Evolutionary conservation across 2,113 vertebrate genomes (phyloP).

Genomic region (Macroglossus sobrinus): DNA sequence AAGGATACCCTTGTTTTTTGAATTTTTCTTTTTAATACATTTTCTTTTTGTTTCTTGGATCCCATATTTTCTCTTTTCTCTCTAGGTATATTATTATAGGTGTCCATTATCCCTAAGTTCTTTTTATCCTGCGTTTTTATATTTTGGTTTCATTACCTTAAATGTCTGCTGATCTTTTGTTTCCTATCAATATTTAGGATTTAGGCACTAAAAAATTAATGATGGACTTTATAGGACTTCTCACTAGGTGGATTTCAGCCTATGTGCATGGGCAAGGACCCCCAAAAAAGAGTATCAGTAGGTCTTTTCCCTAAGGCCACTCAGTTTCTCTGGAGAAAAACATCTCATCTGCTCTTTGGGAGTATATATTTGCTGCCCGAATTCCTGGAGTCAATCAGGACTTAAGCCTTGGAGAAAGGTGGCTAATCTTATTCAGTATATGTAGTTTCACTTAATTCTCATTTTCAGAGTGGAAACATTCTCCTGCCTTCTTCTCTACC

Average conservation of each 20-base stretch:
- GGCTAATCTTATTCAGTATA: background rate
- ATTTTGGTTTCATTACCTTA: background rate
- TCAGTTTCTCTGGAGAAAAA: background rate
- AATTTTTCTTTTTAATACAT: constrained; percentile 60
- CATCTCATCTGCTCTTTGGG: background rate
- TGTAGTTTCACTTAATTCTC: background rate
- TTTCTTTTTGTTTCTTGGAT: background rate
- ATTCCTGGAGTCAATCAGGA: background rate
- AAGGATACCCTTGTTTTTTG: background rate
- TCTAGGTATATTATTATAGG: background rate
- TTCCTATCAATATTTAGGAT: background rate
- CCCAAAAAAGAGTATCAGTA: background rate
- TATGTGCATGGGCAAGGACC: background rate
- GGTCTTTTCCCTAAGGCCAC: background rate
- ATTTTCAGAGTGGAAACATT: background rate
- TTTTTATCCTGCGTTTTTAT: background rate
- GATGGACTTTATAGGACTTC: background rate
- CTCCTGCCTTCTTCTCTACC: background rate
- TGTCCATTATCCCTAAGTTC: background rate
- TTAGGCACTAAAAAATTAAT: background rate
- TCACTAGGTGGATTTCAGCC: background rate
- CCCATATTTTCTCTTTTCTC: background rate
- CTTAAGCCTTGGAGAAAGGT: background rate
- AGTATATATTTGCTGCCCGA: background rate
- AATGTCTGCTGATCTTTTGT: background rate